phyloP scores from a whole-genome alignment of 2,797 vertebrate genomes.

The Artibeus lituratus region DNA sequence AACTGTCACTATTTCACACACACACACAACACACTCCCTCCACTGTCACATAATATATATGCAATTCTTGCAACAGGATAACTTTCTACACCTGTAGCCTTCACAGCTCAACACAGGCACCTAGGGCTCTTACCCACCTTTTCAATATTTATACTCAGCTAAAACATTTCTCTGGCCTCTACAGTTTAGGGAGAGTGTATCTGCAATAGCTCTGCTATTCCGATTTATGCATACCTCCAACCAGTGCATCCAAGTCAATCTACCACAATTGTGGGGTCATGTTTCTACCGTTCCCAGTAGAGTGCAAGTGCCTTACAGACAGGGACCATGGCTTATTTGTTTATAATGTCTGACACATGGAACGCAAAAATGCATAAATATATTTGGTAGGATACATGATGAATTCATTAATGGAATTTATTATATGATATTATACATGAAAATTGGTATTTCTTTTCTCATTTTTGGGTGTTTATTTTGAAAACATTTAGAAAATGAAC shows the following conservation, averaged over 20 bases:
- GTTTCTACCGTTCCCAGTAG: not conserved
- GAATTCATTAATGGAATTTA: not conserved
- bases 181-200: not conserved
- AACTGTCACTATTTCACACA: not conserved
- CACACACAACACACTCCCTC: not conserved
- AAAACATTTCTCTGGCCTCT: not conserved
- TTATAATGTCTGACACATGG: not conserved
- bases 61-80: not conserved
- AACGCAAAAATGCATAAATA: not conserved
- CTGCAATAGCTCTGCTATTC: not conserved
- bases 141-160: not conserved
- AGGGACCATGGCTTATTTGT: not conserved
- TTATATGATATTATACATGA: not conserved
- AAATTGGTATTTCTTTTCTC: not conserved
- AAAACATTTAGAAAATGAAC: constrained; percentile 1
- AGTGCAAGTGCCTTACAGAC: not conserved
- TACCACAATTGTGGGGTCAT: not conserved
- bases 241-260: not conserved
- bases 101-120: not conserved
- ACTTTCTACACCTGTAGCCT: not conserved
- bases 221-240: not conserved
- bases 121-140: not conserved
- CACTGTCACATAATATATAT: not conserved
- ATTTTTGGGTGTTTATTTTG: not conserved
- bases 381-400: not conserved